These are phyloP conservation scores for Bombus terrestris DNA, from an alignment of 1,140 invertebrate genomes.

Conservation along the genomic window DNA sequence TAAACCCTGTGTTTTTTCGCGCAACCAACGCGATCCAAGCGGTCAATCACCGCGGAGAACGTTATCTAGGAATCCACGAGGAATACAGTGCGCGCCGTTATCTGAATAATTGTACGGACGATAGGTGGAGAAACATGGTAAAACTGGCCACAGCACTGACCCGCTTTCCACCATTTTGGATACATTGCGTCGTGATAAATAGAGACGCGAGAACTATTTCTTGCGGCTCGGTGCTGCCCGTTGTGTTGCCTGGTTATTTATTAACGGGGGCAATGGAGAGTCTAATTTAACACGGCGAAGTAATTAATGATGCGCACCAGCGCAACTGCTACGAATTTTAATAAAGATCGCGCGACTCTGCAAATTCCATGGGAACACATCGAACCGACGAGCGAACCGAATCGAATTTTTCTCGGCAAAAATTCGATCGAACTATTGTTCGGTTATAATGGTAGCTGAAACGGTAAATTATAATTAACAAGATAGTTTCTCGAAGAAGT, in stretches of 20 bases:
- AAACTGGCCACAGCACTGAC: not conserved
- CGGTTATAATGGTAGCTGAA: not conserved
- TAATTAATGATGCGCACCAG: constrained; percentile 31
- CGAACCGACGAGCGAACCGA: not conserved
- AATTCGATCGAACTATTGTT: not conserved
- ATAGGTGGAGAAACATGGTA: not conserved
- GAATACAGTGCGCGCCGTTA: not conserved
- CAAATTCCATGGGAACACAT: not conserved
- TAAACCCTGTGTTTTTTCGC: constrained; percentile 15
- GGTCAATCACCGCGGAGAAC: not conserved
- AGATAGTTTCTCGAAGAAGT: not conserved
- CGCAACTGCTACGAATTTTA: constrained; percentile 33
- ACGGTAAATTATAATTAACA: not conserved
- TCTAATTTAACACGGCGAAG: not conserved
- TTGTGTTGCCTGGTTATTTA: constrained; percentile 34
- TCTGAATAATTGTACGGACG: not conserved
- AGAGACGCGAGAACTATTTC: constrained; percentile 24
- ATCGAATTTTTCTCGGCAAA: not conserved
- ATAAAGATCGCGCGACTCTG: constrained; percentile 2
- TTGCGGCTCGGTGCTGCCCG: not conserved
- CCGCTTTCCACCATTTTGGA: constrained; percentile 7
- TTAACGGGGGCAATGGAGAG: constrained; percentile 19
- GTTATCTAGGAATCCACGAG: constrained; percentile 2
- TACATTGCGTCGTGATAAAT: constrained; percentile 16
- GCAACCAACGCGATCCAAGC: constrained; percentile 20